Percentiles rank a stretch among this genome's conserved stretches.
Evolutionary conservation across 2,888 invertebrate genomes (phyloP).

Genomic region (Lycia hirtaria): DNA sequence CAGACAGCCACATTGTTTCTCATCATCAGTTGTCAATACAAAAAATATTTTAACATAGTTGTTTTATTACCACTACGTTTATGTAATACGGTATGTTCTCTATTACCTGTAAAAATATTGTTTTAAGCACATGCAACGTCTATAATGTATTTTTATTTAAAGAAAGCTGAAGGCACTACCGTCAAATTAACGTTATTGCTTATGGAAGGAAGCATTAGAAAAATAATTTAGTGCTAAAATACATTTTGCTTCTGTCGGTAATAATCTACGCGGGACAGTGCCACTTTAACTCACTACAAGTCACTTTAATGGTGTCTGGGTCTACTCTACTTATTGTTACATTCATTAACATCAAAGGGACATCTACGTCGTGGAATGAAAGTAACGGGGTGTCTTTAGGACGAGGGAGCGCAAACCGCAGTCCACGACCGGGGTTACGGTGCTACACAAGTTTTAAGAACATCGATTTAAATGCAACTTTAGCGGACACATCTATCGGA

Average conservation of each 20-base stretch:
- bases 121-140: slow-evolving; percentile 81
- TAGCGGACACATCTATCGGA: slow-evolving; percentile 83
- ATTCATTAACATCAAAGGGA: slow-evolving; percentile 59
- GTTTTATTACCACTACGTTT: slow-evolving; percentile 77
- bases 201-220: slow-evolving; percentile 80
- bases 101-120: slow-evolving; percentile 83
- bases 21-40: slow-evolving; percentile 69
- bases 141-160: slow-evolving; percentile 69
- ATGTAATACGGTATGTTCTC: slow-evolving; percentile 79
- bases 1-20: slow-evolving; percentile 75
- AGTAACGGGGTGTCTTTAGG: slow-evolving; percentile 45
- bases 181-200: slow-evolving; percentile 80
- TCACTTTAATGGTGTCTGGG: slow-evolving; percentile 54
- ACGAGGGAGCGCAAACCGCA: slow-evolving; percentile 36
- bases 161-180: slow-evolving; percentile 84
- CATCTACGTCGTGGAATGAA: slow-evolving; percentile 67
- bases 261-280: slow-evolving; percentile 61
- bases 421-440: slow-evolving; percentile 41
- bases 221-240: slow-evolving; percentile 78
- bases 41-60: slow-evolving; percentile 74
- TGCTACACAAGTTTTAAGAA: slow-evolving; percentile 54
- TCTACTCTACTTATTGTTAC: slow-evolving; percentile 46
- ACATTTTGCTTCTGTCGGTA: slow-evolving; percentile 69
- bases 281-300: slow-evolving; percentile 64
- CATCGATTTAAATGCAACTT: slow-evolving; percentile 79